phyloP scores from a whole-genome alignment of 92 coral and sea anemone species.

The Isaurus tuberculatus region DNA sequence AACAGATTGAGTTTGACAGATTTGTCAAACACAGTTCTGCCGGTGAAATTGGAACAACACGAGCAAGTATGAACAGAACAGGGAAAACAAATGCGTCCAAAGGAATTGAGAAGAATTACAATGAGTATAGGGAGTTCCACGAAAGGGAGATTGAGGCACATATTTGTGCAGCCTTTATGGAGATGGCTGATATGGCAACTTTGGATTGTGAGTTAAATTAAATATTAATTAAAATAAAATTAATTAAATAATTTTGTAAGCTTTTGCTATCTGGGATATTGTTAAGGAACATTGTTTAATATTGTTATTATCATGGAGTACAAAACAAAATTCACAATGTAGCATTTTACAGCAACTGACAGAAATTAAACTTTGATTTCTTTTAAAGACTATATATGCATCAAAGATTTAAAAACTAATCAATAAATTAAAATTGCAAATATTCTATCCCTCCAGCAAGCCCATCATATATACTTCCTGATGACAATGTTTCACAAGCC shows the following conservation, averaged over 20 bases:
- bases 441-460: constrained; percentile 18
- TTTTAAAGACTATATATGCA: neutral
- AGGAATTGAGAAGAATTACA: constrained; percentile 42
- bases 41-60: constrained; percentile 23
- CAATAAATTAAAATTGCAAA: neutral
- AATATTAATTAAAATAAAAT: neutral
- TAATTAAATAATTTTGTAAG: neutral
- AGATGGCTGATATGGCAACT: constrained; percentile 37
- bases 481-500: neutral
- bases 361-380: neutral
- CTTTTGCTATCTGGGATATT: neutral
- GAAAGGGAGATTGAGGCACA: constrained; percentile 40
- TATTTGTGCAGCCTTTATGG: constrained; percentile 52
- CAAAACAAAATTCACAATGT: neutral
- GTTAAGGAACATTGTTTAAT: neutral
- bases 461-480: constrained; percentile 11
- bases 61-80: constrained; percentile 47
- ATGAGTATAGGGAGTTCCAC: constrained; percentile 47
- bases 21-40: constrained; percentile 41
- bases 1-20: constrained; percentile 29
- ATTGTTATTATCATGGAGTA: constrained; percentile 1
- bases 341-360: constrained; percentile 1
- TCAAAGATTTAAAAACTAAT: neutral
- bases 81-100: constrained; percentile 51
- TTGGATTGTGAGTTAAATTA: constrained; percentile 34